Evolutionary conservation across 2,113 vertebrate species (phyloP), one percentile per base, ranked within the genome.

Genomic region (Brachyistius frenatus): DNA sequence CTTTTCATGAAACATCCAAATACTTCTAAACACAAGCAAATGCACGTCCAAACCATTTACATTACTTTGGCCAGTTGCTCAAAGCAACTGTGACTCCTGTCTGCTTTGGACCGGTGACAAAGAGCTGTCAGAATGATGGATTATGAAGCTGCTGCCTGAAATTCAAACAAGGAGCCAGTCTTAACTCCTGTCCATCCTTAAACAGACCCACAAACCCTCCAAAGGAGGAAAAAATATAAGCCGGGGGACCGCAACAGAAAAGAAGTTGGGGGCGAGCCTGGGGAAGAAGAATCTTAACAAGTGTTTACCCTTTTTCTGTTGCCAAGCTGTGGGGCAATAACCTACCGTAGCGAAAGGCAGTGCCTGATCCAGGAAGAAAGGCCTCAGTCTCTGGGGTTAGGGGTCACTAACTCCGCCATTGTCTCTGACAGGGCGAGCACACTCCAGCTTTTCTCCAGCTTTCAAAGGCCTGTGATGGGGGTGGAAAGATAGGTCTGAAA

Each of bases 371-470:
- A 81, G 84, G 84, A 92, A 94, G 93, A 93, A 94, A 93, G 84
- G 91, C 83, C 82, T 78, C 83, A 89, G 86, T 83, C 90, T 74
- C 53, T 14, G 2, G 58, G 86, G 84, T 93, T 92, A 93, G 86
- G 81, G 94, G 95, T 94, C 95, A 95, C 91, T 94, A 94, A 95
- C 94, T 94, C 92, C 62, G 56, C 87, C 89, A 93, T 95, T 95
- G 94, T 95, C 82, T 88, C 79, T 85, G 88, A 85, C 93, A 89
- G 93, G 91, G 92, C 89, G 81, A 93, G 94, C 94, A 95, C 94
- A 95, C 94, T 95, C 89, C 93, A 93, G 93, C 94, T 94, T 95
- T 94, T 90, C 89, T 93, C 87, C 68, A 66, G 82, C 85, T 93
- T 93, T 94, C 91, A 94, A 92, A 93, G 88, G 85, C 89, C 90